Evolutionary conservation across 2,888 invertebrate genomes (phyloP).

Genomic region (Chymomyza amoena): DNA sequence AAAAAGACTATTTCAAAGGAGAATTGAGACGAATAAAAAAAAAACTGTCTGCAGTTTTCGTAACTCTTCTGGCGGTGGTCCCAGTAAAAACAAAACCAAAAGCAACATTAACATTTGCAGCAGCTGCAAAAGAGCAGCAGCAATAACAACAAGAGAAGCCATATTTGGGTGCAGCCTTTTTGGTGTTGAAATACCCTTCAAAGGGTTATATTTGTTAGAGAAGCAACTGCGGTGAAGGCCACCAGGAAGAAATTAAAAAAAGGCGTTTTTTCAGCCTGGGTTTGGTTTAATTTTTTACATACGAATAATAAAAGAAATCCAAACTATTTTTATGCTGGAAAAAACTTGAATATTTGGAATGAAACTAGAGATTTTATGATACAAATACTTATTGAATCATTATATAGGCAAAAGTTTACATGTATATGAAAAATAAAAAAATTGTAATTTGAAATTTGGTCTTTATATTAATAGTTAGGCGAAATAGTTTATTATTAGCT

Average conservation of each 20-base stretch:
- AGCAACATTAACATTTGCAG: background rate
- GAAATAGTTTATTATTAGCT: no score
- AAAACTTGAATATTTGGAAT: no score
- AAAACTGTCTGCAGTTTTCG: conserved; percentile 1
- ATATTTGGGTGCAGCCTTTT: conserved; percentile 34
- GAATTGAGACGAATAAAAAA: background rate
- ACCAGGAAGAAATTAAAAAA: background rate
- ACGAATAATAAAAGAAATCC: no score
- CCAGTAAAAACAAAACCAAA: background rate
- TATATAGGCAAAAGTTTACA: no score
- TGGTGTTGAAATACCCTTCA: conserved; percentile 26
- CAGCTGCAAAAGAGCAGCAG: conserved; percentile 32
- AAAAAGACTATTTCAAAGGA: background rate
- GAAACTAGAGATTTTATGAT: no score
- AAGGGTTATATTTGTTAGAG: background rate
- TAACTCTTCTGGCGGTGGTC: conserved; percentile 9
- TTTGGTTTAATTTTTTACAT: no score
- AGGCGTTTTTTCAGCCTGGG: no score
- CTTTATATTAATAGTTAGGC: no score
- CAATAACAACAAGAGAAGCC: background rate
- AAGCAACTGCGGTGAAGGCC: background rate
- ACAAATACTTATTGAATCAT: no score
- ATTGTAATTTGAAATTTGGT: no score
- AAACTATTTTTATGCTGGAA: no score
- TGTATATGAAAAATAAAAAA: no score